These are phyloP conservation scores for Oophaga sylvatica DNA, from an alignment of 2,797 vertebrate genomes.

Conservation along the genomic window DNA sequence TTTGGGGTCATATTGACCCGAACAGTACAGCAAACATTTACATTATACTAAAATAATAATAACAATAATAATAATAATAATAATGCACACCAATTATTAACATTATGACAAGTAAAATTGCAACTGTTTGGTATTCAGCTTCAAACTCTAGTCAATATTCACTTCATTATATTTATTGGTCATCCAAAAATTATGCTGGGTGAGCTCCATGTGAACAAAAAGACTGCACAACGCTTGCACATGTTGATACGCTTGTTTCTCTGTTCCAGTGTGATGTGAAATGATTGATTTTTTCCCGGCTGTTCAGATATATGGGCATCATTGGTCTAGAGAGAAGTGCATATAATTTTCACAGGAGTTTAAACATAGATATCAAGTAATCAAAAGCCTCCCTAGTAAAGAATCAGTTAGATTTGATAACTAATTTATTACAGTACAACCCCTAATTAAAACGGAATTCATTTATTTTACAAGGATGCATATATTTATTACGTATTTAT, in stretches of 20 bases:
- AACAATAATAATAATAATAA: neutral
- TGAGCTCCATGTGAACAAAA: constrained; percentile 32
- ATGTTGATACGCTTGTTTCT: neutral
- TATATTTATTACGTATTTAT: neutral
- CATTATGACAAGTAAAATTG: neutral
- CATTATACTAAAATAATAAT: neutral
- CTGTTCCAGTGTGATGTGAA: neutral
- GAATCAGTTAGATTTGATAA: neutral
- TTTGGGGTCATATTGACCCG: no score
- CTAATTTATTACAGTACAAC: neutral
- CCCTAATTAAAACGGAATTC: neutral
- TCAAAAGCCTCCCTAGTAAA: neutral
- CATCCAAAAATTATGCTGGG: constrained; percentile 28
- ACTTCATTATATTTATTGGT: constrained; percentile 41
- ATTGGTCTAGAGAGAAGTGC: neutral
- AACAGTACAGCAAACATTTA: no score
- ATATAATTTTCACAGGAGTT: neutral
- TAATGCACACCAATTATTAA: neutral
- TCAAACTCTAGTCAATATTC: neutral
- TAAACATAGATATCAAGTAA: neutral
- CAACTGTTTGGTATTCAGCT: constrained; percentile 10
- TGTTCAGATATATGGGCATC: neutral
- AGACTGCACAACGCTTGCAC: constrained; percentile 15
- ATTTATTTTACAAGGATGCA: neutral
- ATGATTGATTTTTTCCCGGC: neutral